Evolutionary conservation across 2,888 invertebrate species (phyloP).

Genomic region (Coleophora flavipennella): DNA sequence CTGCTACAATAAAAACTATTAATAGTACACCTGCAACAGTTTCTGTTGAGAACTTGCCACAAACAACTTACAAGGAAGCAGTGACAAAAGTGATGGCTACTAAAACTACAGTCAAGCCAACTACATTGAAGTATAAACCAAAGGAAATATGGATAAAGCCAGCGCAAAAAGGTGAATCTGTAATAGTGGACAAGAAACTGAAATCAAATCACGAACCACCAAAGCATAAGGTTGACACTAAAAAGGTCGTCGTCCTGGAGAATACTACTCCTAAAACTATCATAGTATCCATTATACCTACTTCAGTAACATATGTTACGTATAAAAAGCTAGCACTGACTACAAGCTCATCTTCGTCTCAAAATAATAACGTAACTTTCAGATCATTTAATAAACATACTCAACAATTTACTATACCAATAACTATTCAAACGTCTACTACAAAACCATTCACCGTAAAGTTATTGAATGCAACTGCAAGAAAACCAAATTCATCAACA

Average conservation of each 20-base stretch:
- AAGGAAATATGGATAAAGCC: constrained; percentile 68
- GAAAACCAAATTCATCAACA: constrained; percentile 15
- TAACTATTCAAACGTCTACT: constrained; percentile 30
- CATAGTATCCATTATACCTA: constrained; percentile 64
- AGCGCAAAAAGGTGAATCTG: constrained; percentile 62
- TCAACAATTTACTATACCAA: constrained; percentile 38
- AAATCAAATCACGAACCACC: constrained; percentile 32
- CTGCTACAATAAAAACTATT: constrained; percentile 7
- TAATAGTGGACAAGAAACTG: constrained; percentile 38
- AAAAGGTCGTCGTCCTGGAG: constrained; percentile 34
- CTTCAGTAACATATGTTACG: constrained; percentile 56
- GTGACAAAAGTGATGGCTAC: constrained; percentile 33
- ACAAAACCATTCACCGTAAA: constrained; percentile 24
- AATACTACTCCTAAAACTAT: constrained; percentile 61
- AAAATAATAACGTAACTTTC: constrained; percentile 28
- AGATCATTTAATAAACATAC: constrained; percentile 28
- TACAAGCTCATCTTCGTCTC: constrained; percentile 35
- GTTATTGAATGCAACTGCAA: constrained; percentile 10
- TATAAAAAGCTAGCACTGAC: constrained; percentile 59
- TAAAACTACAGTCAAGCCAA: constrained; percentile 39
- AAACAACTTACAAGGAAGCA: constrained; percentile 16
- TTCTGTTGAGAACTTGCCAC: constrained; percentile 8
- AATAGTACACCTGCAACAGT: constrained; percentile 8
- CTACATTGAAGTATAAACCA: constrained; percentile 55
- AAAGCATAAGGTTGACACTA: constrained; percentile 33